These are phyloP conservation scores for Malthinus seriepunctatus DNA, from an alignment of 2,888 invertebrate genomes.

Conservation along the genomic window DNA sequence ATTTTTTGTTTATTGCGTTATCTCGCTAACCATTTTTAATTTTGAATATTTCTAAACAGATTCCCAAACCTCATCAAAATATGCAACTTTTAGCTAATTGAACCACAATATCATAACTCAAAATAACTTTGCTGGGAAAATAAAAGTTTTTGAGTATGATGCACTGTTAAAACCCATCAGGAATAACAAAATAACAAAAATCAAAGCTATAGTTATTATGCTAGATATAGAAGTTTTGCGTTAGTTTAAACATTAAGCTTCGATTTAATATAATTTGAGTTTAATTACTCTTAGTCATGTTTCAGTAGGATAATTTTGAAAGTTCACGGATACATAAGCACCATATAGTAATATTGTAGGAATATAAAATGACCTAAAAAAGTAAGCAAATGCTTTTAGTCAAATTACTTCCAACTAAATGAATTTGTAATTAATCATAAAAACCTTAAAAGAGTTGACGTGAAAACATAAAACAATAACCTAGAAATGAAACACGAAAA, in stretches of 20 bases:
- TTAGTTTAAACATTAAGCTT: background rate
- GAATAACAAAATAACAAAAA: too few relatives aligned
- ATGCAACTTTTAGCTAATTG: too few relatives aligned
- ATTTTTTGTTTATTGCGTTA: too few relatives aligned
- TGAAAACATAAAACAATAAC: constrained; percentile 42
- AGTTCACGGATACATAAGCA: constrained; percentile 8
- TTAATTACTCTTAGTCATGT: constrained; percentile 14
- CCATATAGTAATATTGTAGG: background rate
- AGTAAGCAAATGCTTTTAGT: constrained; percentile 15
- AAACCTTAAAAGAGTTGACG: constrained; percentile 38
- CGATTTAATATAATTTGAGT: constrained; percentile 8
- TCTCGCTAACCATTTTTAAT: too few relatives aligned
- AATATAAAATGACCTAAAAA: constrained; percentile 15
- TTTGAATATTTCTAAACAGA: too few relatives aligned
- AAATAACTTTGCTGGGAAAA: too few relatives aligned
- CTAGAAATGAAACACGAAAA: constrained; percentile 25
- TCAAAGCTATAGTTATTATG: too few relatives aligned
- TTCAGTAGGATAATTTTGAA: background rate
- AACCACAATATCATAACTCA: too few relatives aligned
- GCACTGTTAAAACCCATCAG: too few relatives aligned
- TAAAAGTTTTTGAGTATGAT: too few relatives aligned
- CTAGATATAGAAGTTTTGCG: too few relatives aligned
- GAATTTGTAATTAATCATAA: constrained; percentile 35
- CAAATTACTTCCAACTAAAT: constrained; percentile 18
- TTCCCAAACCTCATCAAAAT: too few relatives aligned